Conservation (phyloP, 2,797 vertebrate species). For the Neopelma chrysocephalum region DNA sequence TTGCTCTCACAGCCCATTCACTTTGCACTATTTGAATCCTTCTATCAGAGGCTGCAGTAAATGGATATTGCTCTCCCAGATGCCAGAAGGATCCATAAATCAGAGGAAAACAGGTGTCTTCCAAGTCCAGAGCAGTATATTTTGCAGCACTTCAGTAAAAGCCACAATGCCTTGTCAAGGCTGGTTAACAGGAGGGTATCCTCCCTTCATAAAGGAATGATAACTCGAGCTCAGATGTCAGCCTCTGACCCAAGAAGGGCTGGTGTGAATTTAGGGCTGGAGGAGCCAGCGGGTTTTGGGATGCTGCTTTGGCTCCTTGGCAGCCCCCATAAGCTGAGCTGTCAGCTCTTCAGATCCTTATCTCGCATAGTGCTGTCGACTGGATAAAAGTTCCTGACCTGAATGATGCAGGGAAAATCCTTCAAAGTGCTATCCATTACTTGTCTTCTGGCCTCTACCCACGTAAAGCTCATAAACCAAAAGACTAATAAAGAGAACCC, state of each 20-base stretch:
- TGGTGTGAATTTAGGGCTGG: slow-evolving; percentile 40
- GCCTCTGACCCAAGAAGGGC: slow-evolving; percentile 11
- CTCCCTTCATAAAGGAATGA: slow-evolving; percentile 37
- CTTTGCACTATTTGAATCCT: background rate
- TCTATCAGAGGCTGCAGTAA: background rate
- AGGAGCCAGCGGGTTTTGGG: background rate
- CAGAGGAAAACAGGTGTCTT: slow-evolving; percentile 55
- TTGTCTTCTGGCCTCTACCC: slow-evolving; percentile 41
- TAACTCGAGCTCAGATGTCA: slow-evolving; percentile 40
- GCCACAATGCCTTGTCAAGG: background rate
- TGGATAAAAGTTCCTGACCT: slow-evolving; percentile 9
- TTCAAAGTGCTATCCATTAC: background rate
- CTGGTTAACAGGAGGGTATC: slow-evolving; percentile 21
- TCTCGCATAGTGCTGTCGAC: background rate
- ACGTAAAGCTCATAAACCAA: background rate
- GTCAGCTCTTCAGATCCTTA: slow-evolving; percentile 51
- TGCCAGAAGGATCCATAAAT: slow-evolving; percentile 52
- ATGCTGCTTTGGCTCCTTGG: slow-evolving; percentile 12
- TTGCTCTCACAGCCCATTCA: background rate
- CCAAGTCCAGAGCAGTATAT: slow-evolving; percentile 13
- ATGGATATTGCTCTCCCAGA: slow-evolving; percentile 10
- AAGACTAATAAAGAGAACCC: slow-evolving; percentile 18
- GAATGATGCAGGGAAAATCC: background rate
- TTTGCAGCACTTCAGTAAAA: slow-evolving; percentile 36
- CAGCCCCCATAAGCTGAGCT: background rate